Evolutionary conservation across 1,140 invertebrate species (phyloP).

Genomic region (Hyles vespertilio): DNA sequence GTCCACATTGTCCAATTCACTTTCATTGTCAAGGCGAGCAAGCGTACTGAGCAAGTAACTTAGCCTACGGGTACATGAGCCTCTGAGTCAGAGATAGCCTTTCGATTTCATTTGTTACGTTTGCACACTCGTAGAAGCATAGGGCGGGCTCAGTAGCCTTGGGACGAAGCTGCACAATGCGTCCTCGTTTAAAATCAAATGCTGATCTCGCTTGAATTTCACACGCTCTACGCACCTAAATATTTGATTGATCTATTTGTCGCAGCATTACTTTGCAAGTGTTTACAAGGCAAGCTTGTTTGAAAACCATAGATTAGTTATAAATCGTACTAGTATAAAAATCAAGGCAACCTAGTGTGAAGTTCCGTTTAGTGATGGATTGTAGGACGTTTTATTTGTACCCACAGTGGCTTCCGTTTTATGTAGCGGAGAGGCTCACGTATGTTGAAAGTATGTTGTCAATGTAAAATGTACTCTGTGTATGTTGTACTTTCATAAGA

Average conservation of each 20-base stretch:
- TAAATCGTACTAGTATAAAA: not conserved
- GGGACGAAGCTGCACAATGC: slow-evolving; percentile 4
- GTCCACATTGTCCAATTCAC: slow-evolving; percentile 45
- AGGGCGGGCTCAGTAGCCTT: slow-evolving; percentile 20
- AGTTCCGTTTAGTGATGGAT: not conserved
- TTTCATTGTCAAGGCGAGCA: slow-evolving; percentile 71
- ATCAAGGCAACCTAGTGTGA: not conserved
- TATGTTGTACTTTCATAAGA: no score
- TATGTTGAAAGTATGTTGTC: not conserved
- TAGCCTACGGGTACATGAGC: slow-evolving; percentile 28
- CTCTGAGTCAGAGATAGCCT: slow-evolving; percentile 65
- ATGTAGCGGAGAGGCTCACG: slow-evolving; percentile 7
- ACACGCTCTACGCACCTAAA: no score
- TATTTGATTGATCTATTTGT: no score
- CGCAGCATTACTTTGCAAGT: no score
- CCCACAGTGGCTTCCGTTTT: not conserved
- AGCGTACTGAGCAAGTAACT: slow-evolving; percentile 32
- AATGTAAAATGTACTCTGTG: no score
- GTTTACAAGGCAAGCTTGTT: no score
- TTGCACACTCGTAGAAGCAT: slow-evolving; percentile 25
- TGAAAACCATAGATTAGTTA: not conserved
- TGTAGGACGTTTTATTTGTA: not conserved
- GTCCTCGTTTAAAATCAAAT: slow-evolving; percentile 6
- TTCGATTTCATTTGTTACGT: slow-evolving; percentile 65
- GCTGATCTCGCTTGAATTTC: not conserved